A percentile compares a stretch with the other conserved stretches of the same genome.
phyloP scores from a whole-genome alignment of 2,797 vertebrate genomes.

The Petrocephalus schoutedeni region DNA sequence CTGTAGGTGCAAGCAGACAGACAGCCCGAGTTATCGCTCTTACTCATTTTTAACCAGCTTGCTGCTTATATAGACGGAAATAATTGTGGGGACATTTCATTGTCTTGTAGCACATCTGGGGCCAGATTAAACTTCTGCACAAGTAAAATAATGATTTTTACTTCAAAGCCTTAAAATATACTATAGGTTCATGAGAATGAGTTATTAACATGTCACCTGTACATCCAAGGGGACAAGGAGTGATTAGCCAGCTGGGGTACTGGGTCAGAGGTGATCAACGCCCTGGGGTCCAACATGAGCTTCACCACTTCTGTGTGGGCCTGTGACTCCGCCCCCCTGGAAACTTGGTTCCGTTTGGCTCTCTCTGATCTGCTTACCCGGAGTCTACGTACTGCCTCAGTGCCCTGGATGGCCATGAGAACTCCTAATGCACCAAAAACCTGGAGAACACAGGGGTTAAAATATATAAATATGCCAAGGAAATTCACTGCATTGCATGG shows the following conservation, averaged over 20 bases:
- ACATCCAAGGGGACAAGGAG: constrained; percentile 66
- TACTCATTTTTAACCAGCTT: neutral
- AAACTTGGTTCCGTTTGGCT: neutral
- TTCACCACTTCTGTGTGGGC: constrained; percentile 29
- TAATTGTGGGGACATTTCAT: neutral
- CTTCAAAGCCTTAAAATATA: neutral
- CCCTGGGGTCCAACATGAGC: constrained; percentile 43
- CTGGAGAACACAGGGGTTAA: neutral
- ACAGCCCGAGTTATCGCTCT: neutral
- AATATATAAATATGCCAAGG: neutral
- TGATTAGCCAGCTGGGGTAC: constrained; percentile 43
- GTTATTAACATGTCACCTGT: constrained; percentile 49
- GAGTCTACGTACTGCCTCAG: neutral
- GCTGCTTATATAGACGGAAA: neutral
- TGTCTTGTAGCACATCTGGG: neutral
- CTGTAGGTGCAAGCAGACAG: constrained; percentile 39
- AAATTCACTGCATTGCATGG: neutral
- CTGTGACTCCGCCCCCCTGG: neutral
- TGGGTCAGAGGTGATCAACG: neutral
- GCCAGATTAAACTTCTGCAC: neutral
- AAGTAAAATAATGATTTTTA: neutral
- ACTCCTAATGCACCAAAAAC: neutral
- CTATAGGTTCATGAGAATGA: neutral
- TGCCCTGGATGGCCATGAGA: neutral
- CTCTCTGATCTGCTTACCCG: neutral